Percentiles rank a stretch among this genome's conserved stretches.
Evolutionary conservation across 2,113 vertebrate genomes (phyloP).

Genomic region (Sylvilagus bachmani): DNA sequence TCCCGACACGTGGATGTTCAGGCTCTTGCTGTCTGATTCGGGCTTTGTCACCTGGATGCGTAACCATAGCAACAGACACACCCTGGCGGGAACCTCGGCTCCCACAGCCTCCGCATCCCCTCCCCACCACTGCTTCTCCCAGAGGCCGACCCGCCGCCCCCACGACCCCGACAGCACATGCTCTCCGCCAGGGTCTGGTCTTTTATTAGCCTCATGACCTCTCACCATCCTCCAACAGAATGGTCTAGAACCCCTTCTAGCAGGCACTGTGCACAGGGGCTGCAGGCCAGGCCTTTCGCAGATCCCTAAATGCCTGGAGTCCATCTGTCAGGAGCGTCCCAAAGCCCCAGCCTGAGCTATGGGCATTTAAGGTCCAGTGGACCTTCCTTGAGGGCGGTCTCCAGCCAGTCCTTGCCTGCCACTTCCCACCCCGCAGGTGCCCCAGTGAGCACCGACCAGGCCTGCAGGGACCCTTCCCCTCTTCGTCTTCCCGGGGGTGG

Average conservation of each 20-base stretch:
- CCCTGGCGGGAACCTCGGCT: not conserved
- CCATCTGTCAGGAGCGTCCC: not conserved
- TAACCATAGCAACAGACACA: not conserved
- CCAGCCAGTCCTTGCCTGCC: not conserved
- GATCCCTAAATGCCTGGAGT: not conserved
- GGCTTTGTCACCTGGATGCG: not conserved
- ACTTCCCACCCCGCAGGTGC: not conserved
- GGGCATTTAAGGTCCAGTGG: not conserved
- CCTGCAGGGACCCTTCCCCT: no score
- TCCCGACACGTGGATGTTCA: not conserved
- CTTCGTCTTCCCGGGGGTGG: no score
- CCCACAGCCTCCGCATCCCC: not conserved
- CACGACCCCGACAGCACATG: not conserved
- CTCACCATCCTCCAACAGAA: not conserved
- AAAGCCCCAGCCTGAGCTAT: not conserved
- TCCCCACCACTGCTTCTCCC: no score
- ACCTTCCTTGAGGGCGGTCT: not conserved
- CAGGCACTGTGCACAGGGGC: not conserved
- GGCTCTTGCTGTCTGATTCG: not conserved
- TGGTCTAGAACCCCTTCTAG: not conserved
- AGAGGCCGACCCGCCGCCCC: not conserved
- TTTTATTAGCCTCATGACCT: conserved; percentile 66
- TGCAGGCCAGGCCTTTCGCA: not conserved
- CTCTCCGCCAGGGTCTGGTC: not conserved
- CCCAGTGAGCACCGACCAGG: not conserved